Percentiles rank a stretch among this genome's conserved stretches.
phyloP scores from a whole-genome alignment of 2,113 vertebrate species.

The Amia ocellicauda region DNA sequence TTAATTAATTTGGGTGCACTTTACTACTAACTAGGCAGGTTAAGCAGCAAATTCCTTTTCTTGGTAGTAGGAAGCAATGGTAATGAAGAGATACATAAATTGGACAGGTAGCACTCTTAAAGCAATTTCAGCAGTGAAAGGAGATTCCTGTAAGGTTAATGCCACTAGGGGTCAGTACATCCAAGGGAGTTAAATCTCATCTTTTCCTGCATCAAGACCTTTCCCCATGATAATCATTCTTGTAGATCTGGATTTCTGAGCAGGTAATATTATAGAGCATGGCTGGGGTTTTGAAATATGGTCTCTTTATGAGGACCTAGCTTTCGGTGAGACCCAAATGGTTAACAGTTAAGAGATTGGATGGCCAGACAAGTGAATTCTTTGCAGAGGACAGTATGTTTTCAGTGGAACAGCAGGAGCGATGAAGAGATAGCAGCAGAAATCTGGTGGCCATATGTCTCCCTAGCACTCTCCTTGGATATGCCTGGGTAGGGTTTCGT shows the following conservation, averaged over 20 bases:
- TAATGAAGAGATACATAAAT: too few relatives aligned
- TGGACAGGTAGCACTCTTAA: too few relatives aligned
- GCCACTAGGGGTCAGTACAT: constrained; percentile 59
- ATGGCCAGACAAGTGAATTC: constrained; percentile 54
- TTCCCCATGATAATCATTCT: too few relatives aligned
- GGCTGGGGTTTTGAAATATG: too few relatives aligned
- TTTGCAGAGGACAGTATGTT: constrained; percentile 52
- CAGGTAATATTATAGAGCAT: background rate
- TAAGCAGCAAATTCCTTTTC: too few relatives aligned
- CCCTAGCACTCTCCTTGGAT: constrained; percentile 39
- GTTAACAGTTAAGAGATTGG: background rate
- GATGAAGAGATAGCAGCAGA: constrained; percentile 19
- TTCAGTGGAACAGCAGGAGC: constrained; percentile 52
- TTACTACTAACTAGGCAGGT: too few relatives aligned
- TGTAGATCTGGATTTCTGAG: background rate
- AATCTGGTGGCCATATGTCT: constrained; percentile 70
- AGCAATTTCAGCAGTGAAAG: too few relatives aligned
- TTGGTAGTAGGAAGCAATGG: too few relatives aligned
- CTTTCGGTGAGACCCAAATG: too few relatives aligned
- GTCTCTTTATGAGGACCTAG: too few relatives aligned
- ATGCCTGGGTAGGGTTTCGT: constrained; percentile 50
- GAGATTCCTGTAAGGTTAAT: too few relatives aligned
- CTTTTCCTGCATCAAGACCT: constrained; percentile 9
- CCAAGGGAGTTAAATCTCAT: constrained; percentile 44
- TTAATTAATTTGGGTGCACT: too few relatives aligned